Evolutionary conservation across 2,888 invertebrate genomes (phyloP).

Genomic region (Lordiphosa andalusiaca): DNA sequence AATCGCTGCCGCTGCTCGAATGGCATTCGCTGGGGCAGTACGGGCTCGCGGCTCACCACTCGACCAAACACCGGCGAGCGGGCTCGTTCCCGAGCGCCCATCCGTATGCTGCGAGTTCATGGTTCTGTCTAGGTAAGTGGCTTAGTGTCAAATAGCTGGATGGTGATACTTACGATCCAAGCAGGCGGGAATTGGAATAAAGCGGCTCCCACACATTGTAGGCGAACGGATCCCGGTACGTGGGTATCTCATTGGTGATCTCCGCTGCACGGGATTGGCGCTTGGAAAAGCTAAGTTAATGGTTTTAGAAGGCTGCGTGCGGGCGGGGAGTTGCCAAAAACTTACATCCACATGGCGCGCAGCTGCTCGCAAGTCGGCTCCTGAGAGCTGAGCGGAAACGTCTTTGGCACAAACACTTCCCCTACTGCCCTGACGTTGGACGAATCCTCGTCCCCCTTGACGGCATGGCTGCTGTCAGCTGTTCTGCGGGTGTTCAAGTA

Average conservation of each 20-base stretch:
- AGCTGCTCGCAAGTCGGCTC: conserved; percentile 94
- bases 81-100: conserved; percentile 76
- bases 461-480: conserved; percentile 35
- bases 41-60: conserved; percentile 86
- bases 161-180: conserved; percentile 82
- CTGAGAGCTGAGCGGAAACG: conserved; percentile 73
- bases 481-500: conserved; percentile 43
- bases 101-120: conserved; percentile 75
- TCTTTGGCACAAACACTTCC: conserved; percentile 77
- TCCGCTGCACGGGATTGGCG: conserved; percentile 92
- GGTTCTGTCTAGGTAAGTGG: not conserved
- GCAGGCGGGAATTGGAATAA: conserved; percentile 81
- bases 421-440: conserved; percentile 39
- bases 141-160: too few relatives aligned
- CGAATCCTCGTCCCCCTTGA: conserved; percentile 35
- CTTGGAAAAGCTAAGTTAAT: conserved; percentile 85
- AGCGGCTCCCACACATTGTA: conserved; percentile 91
- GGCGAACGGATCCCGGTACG: conserved; percentile 89
- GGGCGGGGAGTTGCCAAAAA: not conserved
- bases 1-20: conserved; percentile 67
- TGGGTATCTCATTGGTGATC: conserved; percentile 91
- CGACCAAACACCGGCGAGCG: conserved; percentile 86
- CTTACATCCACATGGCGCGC: conserved; percentile 92
- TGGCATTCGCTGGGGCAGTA: conserved; percentile 42
- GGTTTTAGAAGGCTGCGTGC: not conserved